phyloP scores from a whole-genome alignment of 2,113 vertebrate species.

The Pipa parva region DNA sequence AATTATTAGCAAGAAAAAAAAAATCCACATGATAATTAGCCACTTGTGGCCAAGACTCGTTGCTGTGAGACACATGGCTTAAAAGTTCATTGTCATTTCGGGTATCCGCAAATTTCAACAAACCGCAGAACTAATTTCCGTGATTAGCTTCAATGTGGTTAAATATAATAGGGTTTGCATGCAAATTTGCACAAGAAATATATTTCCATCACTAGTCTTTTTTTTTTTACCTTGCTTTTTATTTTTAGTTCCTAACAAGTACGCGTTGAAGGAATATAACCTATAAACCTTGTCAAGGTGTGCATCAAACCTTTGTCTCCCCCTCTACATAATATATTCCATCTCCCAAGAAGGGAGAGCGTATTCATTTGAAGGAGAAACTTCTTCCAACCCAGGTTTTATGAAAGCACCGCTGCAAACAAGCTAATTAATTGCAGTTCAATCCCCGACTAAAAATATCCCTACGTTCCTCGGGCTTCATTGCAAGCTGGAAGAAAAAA shows the following conservation, averaged over 20 bases:
- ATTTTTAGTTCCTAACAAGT: background rate
- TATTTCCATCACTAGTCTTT: too few relatives aligned
- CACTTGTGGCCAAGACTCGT: background rate
- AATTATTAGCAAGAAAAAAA: background rate
- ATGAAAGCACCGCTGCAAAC: conserved; percentile 8
- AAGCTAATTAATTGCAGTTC: conserved; percentile 35
- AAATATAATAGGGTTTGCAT: background rate
- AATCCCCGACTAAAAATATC: conserved; percentile 30
- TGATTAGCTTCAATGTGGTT: conserved; percentile 9
- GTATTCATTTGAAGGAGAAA: conserved; percentile 11
- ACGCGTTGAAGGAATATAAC: background rate
- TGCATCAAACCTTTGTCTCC: background rate
- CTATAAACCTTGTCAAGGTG: background rate
- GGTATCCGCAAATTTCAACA: background rate
- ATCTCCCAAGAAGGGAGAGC: background rate
- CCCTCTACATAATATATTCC: background rate
- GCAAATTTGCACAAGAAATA: background rate
- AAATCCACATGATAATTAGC: conserved; percentile 1
- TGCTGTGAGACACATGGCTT: background rate
- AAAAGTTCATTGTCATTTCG: conserved; percentile 5
- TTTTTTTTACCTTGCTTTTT: background rate
- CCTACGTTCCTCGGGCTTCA: conserved; percentile 11
- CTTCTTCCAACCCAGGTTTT: conserved; percentile 18
- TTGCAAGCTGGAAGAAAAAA: conserved; percentile 20
- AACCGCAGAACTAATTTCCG: conserved; percentile 2